Percentiles rank a stretch among this genome's conserved stretches.
These are phyloP conservation scores for Smittia sp. DNA, from an alignment of 2,888 invertebrate genomes.

Conservation along the genomic window DNA sequence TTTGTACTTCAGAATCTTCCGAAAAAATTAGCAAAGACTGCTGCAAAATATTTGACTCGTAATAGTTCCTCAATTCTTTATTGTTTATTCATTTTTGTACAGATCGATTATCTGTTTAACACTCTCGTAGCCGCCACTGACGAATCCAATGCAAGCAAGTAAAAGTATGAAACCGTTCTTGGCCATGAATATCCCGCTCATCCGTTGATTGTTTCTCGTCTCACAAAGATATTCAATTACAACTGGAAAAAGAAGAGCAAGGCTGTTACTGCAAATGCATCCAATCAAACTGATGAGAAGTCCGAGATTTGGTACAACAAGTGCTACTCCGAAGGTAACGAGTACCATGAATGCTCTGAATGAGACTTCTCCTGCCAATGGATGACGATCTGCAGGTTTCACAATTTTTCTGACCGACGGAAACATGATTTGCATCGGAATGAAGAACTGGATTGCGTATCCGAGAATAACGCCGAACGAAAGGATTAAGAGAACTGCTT, in stretches of 20 bases:
- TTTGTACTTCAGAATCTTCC: too few relatives aligned
- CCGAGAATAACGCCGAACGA: conserved; percentile 82
- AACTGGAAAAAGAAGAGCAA: conserved; percentile 86
- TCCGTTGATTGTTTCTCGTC: conserved; percentile 47
- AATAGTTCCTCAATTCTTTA: too few relatives aligned
- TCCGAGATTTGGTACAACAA: conserved; percentile 79
- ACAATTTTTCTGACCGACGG: conserved; percentile 61
- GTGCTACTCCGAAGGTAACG: conserved; percentile 78
- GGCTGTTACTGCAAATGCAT: conserved; percentile 80
- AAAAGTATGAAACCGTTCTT: conserved; percentile 68
- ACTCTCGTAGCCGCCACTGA: conserved; percentile 74
- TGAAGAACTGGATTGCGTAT: conserved; percentile 93
- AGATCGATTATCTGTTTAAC: conserved; percentile 58
- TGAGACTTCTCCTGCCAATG: conserved; percentile 63
- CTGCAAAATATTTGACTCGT: too few relatives aligned
- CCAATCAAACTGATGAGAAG: conserved; percentile 90
- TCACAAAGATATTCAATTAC: conserved; percentile 74
- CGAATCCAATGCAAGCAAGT: conserved; percentile 67
- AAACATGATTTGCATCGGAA: conserved; percentile 88
- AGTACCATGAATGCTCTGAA: conserved; percentile 72
- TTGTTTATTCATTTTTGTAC: conserved; percentile 19
- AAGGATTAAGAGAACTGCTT: conserved; percentile 77
- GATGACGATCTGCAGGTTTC: conserved; percentile 58
- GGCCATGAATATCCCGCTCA: conserved; percentile 53
- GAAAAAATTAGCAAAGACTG: too few relatives aligned